phyloP scores from a whole-genome alignment of 2,113 vertebrate species.

The Ranitomeya imitator region DNA sequence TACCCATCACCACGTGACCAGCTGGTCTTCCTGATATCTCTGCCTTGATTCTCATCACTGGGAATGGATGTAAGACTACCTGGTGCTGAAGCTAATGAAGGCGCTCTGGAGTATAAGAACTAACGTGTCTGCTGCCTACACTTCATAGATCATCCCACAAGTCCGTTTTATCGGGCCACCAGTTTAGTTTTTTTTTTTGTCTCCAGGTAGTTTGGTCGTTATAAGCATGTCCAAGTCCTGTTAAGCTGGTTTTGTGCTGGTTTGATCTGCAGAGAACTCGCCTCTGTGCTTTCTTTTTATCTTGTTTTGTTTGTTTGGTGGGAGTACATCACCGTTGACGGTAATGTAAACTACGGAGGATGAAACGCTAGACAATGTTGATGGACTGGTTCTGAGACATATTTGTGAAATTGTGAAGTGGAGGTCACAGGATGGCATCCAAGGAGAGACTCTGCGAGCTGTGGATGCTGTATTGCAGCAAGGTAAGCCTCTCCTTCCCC shows the following conservation, averaged over 20 bases:
- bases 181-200: not conserved
- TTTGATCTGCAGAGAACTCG: conserved; percentile 20
- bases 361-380: conserved; percentile 17
- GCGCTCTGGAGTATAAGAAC: not conserved
- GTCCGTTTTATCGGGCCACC: not conserved
- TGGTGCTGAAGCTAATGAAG: conserved; percentile 2
- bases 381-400: conserved; percentile 28
- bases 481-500: conserved; percentile 75
- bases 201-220: not conserved
- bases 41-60: not conserved
- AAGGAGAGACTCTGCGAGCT: conserved; percentile 95
- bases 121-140: not conserved
- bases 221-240: conserved; percentile 28
- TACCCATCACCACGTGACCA: not conserved
- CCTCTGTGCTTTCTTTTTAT: not conserved
- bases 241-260: conserved; percentile 48
- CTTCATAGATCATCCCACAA: not conserved
- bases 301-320: conserved; percentile 31
- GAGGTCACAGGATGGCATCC: conserved; percentile 86
- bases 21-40: not conserved
- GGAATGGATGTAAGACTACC: not conserved
- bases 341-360: conserved; percentile 13
- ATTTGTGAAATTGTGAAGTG: conserved; percentile 40
- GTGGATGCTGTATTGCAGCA: conserved; percentile 97
- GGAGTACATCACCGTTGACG: not conserved